These are phyloP conservation scores for Antechinus stuartii DNA, from an alignment of 2,113 vertebrate species.

Conservation along the genomic window DNA sequence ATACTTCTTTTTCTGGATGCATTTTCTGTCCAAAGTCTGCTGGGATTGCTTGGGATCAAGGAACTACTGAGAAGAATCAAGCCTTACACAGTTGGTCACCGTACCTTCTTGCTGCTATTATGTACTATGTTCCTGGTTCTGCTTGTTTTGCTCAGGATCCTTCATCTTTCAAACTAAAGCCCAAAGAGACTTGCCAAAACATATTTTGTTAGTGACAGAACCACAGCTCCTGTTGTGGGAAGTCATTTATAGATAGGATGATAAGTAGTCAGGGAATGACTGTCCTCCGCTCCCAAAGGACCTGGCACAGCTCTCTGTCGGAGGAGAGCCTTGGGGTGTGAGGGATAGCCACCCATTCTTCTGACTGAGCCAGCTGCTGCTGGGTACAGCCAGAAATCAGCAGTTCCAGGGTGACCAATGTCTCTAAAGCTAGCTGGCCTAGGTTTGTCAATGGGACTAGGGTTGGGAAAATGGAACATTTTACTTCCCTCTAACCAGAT, in stretches of 20 bases:
- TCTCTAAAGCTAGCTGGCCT: not conserved
- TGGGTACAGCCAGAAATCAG: not conserved
- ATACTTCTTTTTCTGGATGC: no score
- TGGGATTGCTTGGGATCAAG: no score
- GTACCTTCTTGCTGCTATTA: no score
- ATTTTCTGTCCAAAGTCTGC: no score
- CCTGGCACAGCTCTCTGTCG: slow-evolving; percentile 6
- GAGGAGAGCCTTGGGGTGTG: not conserved
- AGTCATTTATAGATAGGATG: slow-evolving; percentile 41
- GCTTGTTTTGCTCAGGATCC: not conserved
- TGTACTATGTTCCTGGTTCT: no score
- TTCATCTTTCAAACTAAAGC: not conserved
- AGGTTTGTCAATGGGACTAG: not conserved
- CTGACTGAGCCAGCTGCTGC: not conserved
- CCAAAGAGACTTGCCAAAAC: not conserved
- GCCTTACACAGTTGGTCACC: no score
- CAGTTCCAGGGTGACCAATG: slow-evolving; percentile 49
- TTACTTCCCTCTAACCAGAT: slow-evolving; percentile 65
- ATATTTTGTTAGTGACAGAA: not conserved
- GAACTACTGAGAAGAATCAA: no score
- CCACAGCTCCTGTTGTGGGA: not conserved
- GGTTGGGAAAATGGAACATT: slow-evolving; percentile 35
- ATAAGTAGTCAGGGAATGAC: slow-evolving; percentile 49
- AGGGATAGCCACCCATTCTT: not conserved
- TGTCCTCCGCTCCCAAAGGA: slow-evolving; percentile 18